Evolutionary conservation across 2,113 vertebrate species (phyloP).

Genomic region (Paramormyrops kingsleyae): DNA sequence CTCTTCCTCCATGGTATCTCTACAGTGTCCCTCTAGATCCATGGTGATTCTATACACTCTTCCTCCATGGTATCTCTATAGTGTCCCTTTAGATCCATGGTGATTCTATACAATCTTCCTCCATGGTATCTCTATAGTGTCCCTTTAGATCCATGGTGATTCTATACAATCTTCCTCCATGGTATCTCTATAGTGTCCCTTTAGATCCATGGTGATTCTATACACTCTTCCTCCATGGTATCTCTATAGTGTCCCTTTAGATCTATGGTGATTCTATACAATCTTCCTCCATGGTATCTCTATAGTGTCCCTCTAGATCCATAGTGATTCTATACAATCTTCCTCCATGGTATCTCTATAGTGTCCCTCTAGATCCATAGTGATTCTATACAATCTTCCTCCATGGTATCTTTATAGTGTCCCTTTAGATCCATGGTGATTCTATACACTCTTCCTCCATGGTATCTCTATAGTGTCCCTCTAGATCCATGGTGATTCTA

Average conservation of each 20-base stretch:
- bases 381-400: not conserved
- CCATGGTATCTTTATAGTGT: not conserved
- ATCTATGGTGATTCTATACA: too few relatives aligned
- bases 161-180: not conserved
- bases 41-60: not conserved
- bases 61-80: not conserved
- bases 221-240: too few relatives aligned
- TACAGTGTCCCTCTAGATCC: not conserved
- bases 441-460: not conserved
- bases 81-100: not conserved
- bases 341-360: not conserved
- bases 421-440: not conserved
- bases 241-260: too few relatives aligned
- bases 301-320: not conserved
- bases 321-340: not conserved
- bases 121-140: not conserved
- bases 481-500: not conserved
- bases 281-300: not conserved
- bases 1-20: not conserved
- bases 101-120: not conserved
- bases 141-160: not conserved
- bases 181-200: not conserved
- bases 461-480: not conserved
- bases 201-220: too few relatives aligned
- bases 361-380: not conserved